Percentiles rank a stretch among this genome's conserved stretches.
phyloP scores from a whole-genome alignment of 2,797 vertebrate species.

The Valencia hispanica region DNA sequence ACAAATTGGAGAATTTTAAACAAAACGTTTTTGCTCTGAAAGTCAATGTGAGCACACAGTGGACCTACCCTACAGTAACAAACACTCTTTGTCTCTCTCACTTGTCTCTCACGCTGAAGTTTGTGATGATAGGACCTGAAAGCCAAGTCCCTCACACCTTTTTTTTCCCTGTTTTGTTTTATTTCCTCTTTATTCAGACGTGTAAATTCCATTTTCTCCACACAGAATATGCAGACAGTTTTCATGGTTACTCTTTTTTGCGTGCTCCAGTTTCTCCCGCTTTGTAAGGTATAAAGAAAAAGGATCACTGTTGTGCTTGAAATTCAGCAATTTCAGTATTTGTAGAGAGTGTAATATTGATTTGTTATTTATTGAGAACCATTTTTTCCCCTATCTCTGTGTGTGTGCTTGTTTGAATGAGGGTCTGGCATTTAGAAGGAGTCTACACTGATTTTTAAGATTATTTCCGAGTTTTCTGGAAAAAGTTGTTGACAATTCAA shows the following conservation, averaged over 20 bases:
- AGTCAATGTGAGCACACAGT: slow-evolving; percentile 42
- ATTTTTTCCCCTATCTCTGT: not conserved
- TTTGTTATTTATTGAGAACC: slow-evolving; percentile 84
- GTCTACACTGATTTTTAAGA: slow-evolving; percentile 72
- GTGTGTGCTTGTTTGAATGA: slow-evolving; percentile 28
- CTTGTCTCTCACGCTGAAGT: slow-evolving; percentile 54
- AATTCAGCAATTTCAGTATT: slow-evolving; percentile 69
- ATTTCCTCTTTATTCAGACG: slow-evolving; percentile 32
- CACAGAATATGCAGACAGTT: slow-evolving; percentile 78
- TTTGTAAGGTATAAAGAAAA: slow-evolving; percentile 66
- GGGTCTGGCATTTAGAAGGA: slow-evolving; percentile 52
- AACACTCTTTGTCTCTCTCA: slow-evolving; percentile 54
- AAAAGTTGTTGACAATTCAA: slow-evolving; percentile 72
- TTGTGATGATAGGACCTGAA: slow-evolving; percentile 61
- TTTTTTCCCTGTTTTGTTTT: not conserved
- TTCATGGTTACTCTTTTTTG: slow-evolving; percentile 55
- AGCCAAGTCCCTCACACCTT: slow-evolving; percentile 53
- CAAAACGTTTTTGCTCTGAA: slow-evolving; percentile 34
- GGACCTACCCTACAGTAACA: slow-evolving; percentile 37
- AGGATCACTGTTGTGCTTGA: slow-evolving; percentile 72
- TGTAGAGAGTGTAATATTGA: slow-evolving; percentile 72
- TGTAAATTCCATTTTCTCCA: slow-evolving; percentile 63
- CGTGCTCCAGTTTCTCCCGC: slow-evolving; percentile 47
- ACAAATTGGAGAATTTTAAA: slow-evolving; percentile 28
- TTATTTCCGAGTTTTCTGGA: slow-evolving; percentile 68